Conservation (phyloP, 1,140 invertebrate species). For the Diplogasteroides magnus region DNA sequence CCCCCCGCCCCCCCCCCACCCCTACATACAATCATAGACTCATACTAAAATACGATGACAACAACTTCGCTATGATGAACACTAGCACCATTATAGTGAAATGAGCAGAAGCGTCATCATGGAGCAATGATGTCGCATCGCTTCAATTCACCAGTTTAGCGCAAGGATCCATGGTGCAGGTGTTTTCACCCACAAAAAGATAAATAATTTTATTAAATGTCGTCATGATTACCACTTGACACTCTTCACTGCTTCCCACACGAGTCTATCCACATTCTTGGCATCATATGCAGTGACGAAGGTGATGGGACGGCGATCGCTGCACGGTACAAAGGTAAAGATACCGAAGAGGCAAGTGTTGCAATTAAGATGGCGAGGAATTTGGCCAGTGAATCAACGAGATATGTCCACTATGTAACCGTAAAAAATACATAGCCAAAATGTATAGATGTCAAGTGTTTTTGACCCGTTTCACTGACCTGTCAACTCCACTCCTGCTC, state of each 20-base stretch:
- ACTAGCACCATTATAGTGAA: no score
- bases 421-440: neutral
- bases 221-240: no score
- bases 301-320: constrained; percentile 15
- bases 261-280: constrained; percentile 34
- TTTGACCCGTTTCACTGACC: constrained; percentile 8
- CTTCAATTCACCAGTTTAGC: no score
- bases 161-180: no score
- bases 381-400: neutral
- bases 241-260: constrained; percentile 25
- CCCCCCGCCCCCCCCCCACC: no score
- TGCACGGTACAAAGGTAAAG: neutral
- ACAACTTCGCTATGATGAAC: no score
- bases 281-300: constrained; percentile 42
- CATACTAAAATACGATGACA: no score
- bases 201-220: no score
- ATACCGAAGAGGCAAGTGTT: neutral
- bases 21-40: no score
- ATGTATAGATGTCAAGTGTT: neutral
- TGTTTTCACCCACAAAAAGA: no score
- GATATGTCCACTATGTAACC: neutral
- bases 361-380: neutral
- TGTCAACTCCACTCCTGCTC: neutral
- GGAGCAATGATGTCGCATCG: no score
- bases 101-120: no score